Conservation (phyloP, 1,140 invertebrate species). For the Diuraphis noxia region DNA sequence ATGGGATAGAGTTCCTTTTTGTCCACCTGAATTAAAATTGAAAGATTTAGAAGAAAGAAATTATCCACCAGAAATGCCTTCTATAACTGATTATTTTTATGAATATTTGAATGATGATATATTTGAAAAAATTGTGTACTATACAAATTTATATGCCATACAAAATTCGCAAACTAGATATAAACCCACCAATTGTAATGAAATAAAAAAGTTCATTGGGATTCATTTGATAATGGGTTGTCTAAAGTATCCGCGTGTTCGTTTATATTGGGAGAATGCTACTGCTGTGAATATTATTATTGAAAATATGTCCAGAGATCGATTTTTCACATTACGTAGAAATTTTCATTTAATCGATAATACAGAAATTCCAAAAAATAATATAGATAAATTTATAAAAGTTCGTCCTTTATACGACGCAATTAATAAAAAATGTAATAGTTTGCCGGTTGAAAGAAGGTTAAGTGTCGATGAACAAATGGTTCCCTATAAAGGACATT, state of each 20-base stretch:
- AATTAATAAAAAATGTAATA: constrained; percentile 33
- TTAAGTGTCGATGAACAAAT: constrained; percentile 58
- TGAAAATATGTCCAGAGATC: constrained; percentile 46
- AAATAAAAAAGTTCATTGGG: constrained; percentile 55
- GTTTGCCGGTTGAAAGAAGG: constrained; percentile 55
- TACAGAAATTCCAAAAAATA: background rate
- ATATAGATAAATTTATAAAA: constrained; percentile 54
- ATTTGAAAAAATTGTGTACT: background rate
- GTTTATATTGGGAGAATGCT: constrained; percentile 54
- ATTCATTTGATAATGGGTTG: constrained; percentile 54
- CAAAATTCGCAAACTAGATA: background rate
- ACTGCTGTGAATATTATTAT: constrained; percentile 27
- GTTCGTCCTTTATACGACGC: constrained; percentile 55
- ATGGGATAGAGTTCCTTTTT: background rate
- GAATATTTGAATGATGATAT: background rate
- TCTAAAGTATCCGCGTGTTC: constrained; percentile 53
- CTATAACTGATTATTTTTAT: background rate
- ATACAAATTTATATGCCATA: constrained; percentile 31
- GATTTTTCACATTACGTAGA: constrained; percentile 52
- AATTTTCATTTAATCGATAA: constrained; percentile 54
- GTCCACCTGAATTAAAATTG: background rate
- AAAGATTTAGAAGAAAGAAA: background rate
- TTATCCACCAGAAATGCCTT: background rate
- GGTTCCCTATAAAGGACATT: constrained; percentile 57
- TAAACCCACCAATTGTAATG: constrained; percentile 44